Base-by-base conservation (phyloP, 2,797 vertebrate species). In the Syngnathus rostellatus region DNA sequence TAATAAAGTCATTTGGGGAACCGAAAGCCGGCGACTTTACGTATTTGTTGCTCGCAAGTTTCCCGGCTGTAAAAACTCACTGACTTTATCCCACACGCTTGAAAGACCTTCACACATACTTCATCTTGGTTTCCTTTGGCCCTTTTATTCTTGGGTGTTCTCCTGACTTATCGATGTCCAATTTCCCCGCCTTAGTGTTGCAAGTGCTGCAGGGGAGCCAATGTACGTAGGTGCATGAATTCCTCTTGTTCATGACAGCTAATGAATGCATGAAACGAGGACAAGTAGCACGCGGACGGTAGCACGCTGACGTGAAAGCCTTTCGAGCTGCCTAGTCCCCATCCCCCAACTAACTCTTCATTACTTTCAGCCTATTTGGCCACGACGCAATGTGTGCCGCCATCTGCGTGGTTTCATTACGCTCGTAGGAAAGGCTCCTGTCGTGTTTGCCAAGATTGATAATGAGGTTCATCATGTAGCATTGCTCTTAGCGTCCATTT, bases 401-500 rank as follows among this genome's bases (percentile, higher is more conserved):
- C 73, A 87, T 84, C 86, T 86, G 89, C 90, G 87, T 91, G 85
- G 90, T 92, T 90, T 88, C 92, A 93, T 94, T 93, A 90, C 90
- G 92, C 89, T 82, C 88, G 89, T 89, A 91, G 92, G 90, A 89
- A 91, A 91, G 88, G 87, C 68, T 81, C 83, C 85, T 86, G 87
- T 89, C 90, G 89, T 87, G 88, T 87, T 91, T 90, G 85, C 84
- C 74, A 89, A 5, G 82, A 87, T 87, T 89, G 89, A 87, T 93
- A 87, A 31, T 31, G 37, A 89, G 83, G 31, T 86, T 90, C 91
- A 91, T 93, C 89, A 89, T 89, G 91, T 87, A 23, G 10, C 8
- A 41, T 25, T 25, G 5, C 91, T 86, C 90, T 92, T 89, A 74
- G 63, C 89, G 11, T 54, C n/a, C 10, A 21, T 54, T 54, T 54